phyloP scores from a whole-genome alignment of 2,113 vertebrate genomes.

The Pseudopodoces humilis region DNA sequence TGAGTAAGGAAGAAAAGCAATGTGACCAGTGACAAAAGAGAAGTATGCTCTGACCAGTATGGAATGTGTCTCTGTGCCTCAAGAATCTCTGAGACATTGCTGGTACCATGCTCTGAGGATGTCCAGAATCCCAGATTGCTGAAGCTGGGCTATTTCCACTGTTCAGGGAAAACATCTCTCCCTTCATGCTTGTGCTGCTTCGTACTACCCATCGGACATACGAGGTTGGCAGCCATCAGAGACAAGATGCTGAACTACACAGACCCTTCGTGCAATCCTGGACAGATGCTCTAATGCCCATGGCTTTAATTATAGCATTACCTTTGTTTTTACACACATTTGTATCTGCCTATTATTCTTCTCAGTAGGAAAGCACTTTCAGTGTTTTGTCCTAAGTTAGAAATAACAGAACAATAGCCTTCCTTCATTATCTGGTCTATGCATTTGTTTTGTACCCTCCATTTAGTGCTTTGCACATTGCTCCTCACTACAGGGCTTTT shows the following conservation, averaged over 20 bases:
- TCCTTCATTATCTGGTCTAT: neutral
- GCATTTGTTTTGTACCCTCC: neutral
- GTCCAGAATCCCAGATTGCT: neutral
- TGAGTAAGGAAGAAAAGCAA: neutral
- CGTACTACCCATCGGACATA: neutral
- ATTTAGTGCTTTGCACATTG: neutral
- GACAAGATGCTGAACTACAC: neutral
- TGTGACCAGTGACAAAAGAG: neutral
- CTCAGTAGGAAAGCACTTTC: neutral
- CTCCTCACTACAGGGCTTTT: neutral
- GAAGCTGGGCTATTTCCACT: neutral
- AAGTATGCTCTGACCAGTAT: neutral
- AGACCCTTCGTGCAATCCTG: neutral
- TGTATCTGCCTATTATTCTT: neutral
- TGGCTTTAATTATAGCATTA: neutral
- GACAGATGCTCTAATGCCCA: neutral
- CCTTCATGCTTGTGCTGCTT: neutral
- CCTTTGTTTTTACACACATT: neutral
- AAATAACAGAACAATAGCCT: neutral
- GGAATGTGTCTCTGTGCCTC: neutral
- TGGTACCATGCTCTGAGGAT: neutral
- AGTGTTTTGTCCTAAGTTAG: neutral
- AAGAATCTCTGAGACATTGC: neutral
- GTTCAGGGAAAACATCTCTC: neutral
- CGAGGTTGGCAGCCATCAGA: neutral